Conservation (phyloP, 2,113 vertebrate species). For the Trachemys scripta region DNA sequence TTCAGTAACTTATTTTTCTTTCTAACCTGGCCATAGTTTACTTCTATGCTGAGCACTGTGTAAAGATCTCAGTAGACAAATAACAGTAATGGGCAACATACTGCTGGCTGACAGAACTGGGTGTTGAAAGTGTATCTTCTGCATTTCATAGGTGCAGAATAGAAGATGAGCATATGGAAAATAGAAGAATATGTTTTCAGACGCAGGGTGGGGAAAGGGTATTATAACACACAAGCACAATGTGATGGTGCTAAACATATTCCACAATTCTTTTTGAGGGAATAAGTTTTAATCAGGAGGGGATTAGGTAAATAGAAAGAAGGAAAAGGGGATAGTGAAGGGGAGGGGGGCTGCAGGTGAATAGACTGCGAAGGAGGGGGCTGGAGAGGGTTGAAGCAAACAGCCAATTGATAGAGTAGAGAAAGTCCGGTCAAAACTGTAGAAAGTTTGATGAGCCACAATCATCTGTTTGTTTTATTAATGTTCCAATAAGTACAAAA, state of each 20-base stretch:
- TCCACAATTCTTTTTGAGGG: not conserved
- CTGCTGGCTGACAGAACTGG: conserved; percentile 71
- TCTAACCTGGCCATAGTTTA: conserved; percentile 58
- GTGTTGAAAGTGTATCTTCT: conserved; percentile 54
- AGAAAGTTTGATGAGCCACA: conserved; percentile 38
- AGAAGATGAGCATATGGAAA: conserved; percentile 60
- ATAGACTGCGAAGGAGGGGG: conserved; percentile 19
- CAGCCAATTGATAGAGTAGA: conserved; percentile 42
- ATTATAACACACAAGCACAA: not conserved
- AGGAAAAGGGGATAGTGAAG: conserved; percentile 3
- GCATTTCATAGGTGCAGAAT: conserved; percentile 51
- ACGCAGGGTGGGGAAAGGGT: not conserved
- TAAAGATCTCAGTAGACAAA: conserved; percentile 57
- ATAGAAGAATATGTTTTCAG: conserved; percentile 45
- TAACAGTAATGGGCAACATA: not conserved
- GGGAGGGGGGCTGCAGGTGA: not conserved
- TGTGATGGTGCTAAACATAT: not conserved
- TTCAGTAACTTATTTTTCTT: conserved; percentile 38
- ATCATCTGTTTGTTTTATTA: conserved; percentile 53
- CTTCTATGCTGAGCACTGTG: conserved; percentile 55
- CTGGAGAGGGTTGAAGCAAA: conserved; percentile 21
- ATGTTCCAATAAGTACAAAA: conserved; percentile 33
- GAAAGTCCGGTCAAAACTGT: conserved; percentile 51
- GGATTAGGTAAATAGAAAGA: not conserved
- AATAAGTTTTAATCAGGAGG: not conserved